A percentile compares a stretch with the other conserved stretches of the same genome.
These are phyloP conservation scores for Macrobrachium rosenbergii DNA, from an alignment of 1,140 invertebrate genomes.

Conservation along the genomic window DNA sequence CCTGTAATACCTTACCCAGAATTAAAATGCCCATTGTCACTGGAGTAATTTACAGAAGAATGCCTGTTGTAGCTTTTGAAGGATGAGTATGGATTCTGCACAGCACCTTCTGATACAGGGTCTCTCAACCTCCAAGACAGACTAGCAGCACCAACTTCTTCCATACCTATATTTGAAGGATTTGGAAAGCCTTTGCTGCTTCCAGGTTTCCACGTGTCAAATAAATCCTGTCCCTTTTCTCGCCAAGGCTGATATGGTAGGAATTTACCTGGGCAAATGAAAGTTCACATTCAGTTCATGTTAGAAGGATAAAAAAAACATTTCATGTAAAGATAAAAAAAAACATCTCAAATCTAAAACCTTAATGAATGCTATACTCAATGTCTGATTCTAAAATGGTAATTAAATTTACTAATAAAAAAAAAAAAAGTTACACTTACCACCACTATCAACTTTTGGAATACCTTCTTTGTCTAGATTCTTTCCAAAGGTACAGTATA, in stretches of 20 bases:
- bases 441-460: constrained; percentile 33
- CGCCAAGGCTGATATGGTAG: constrained; percentile 6
- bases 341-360: neutral
- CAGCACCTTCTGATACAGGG: neutral
- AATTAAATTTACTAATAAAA: neutral
- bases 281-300: neutral
- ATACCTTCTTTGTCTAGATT: constrained; percentile 43
- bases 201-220: constrained; percentile 1
- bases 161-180: constrained; percentile 30
- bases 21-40: neutral
- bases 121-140: constrained; percentile 42
- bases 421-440: constrained; percentile 24
- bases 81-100: constrained; percentile 27
- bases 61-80: constrained; percentile 43
- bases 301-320: neutral
- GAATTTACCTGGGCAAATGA: constrained; percentile 4
- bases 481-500: constrained; percentile 73
- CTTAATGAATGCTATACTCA: neutral
- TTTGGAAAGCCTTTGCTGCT: neutral
- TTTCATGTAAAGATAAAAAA: neutral
- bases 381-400: neutral
- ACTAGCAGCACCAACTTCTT: constrained; percentile 16
- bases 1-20: neutral
- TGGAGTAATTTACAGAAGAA: neutral
- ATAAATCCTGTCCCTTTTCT: constrained; percentile 33